phyloP scores from a whole-genome alignment of 2,113 vertebrate species.

The Sisor rabdophorus region DNA sequence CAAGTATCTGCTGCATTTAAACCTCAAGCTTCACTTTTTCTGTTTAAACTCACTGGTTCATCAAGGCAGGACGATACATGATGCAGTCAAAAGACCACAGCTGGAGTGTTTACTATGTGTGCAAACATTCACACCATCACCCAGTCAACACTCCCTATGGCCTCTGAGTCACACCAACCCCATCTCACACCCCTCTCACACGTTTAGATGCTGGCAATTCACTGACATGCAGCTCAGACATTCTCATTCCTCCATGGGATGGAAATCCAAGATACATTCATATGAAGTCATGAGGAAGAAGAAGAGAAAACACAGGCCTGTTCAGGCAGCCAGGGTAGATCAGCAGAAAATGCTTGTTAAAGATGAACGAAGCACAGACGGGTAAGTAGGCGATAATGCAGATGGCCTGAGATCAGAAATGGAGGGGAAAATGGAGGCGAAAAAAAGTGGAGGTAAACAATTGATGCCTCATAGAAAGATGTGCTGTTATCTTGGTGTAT shows the following conservation, averaged over 20 bases:
- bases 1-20: slow-evolving; percentile 37
- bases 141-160: slow-evolving; percentile 34
- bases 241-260: slow-evolving; percentile 55
- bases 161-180: slow-evolving; percentile 48
- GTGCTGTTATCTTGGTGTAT: slow-evolving; percentile 6
- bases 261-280: slow-evolving; percentile 42
- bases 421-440: slow-evolving; percentile 19
- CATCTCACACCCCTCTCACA: slow-evolving; percentile 12
- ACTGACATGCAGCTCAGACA: slow-evolving; percentile 58
- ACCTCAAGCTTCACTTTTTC: slow-evolving; percentile 10
- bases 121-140: slow-evolving; percentile 38
- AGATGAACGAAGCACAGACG: slow-evolving; percentile 42
- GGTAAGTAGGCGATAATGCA: slow-evolving; percentile 11
- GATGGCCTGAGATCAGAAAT: slow-evolving; percentile 1
- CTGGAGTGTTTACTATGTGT: slow-evolving; percentile 25
- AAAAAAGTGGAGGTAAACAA: slow-evolving; percentile 22
- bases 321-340: slow-evolving; percentile 34
- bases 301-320: slow-evolving; percentile 38
- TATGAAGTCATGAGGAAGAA: slow-evolving; percentile 55
- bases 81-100: slow-evolving; percentile 36
- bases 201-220: slow-evolving; percentile 35
- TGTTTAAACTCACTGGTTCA: slow-evolving; percentile 4
- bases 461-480: slow-evolving; percentile 11
- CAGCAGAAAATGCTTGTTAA: slow-evolving; percentile 48
- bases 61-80: slow-evolving; percentile 32